Base-by-base conservation (phyloP, 2,797 vertebrate species). In the Spheniscus humboldti region DNA sequence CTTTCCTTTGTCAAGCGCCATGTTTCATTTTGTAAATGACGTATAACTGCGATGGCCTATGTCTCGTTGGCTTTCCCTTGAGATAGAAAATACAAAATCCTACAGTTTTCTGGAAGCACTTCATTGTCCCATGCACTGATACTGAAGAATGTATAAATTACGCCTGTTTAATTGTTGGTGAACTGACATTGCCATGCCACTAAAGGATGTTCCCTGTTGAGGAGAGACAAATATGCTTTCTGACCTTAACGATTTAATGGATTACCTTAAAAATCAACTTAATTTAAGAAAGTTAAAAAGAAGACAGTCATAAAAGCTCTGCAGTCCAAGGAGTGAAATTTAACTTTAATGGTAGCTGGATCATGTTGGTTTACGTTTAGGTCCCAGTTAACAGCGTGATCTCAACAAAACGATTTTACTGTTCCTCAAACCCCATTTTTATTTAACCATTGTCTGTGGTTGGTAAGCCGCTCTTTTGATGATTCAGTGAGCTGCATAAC, bases 31-130 rank as follows among this genome's bases (percentile, higher is more conserved):
- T 84, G 39, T 69, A 88, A 53, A n/a, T 92, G 87, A 47, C n/a
- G 33, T 47, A 11, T 11, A 76, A 30, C 39, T 77, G 3, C 2
- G 23, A 41, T 88, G 92, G 43, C 89, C 52, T 17, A 2, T 8
- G 20, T 96, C 92, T 94, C 39, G 30, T 9, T 90, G 37, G 45
- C 88, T 84, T 95, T 94, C 95, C 92, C 59, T 92, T 50, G 88
- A 94, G 69, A 62, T 6, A 39, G 74, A 94, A 90, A 90, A 79
- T 50, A 52, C 27, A 84, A 63, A 96, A 93, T 90, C 33, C 10
- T 91, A 5, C 8, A 3, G 31, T 93, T 86, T 57, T 77, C 88
- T 93, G 75, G 93, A 88, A 92, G 71, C 4, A 4, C 92, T 90
- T 91, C 5, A 1, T 79, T 95, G 88, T 90, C 45, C 75, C 56